Conservation (phyloP, 2,113 vertebrate species). For the Heterochromis multidens region DNA sequence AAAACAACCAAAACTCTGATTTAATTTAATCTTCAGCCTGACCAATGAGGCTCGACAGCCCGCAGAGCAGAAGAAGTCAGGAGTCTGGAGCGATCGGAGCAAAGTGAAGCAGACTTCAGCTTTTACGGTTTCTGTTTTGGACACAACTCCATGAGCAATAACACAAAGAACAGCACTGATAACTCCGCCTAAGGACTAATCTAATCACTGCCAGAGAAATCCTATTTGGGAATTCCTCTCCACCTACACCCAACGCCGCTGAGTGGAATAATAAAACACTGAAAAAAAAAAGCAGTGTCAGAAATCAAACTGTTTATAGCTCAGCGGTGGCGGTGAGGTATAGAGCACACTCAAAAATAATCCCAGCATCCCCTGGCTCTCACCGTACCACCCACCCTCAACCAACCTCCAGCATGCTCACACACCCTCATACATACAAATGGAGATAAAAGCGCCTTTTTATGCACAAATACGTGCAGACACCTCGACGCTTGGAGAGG, state of each 20-base stretch:
- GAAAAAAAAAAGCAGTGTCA: neutral
- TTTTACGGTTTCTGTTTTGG: neutral
- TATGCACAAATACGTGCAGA: neutral
- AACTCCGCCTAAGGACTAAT: neutral
- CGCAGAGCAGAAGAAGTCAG: neutral
- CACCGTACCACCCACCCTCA: neutral
- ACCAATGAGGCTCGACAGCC: neutral
- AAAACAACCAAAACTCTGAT: neutral
- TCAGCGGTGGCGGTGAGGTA: neutral
- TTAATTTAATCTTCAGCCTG: neutral
- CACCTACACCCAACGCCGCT: neutral
- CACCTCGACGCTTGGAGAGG: neutral
- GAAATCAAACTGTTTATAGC: neutral
- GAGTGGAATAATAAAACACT: neutral
- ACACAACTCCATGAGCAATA: neutral
- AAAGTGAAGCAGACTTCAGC: neutral
- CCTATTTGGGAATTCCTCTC: constrained; percentile 29
- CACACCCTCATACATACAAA: neutral
- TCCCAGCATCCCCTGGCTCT: neutral
- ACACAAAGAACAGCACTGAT: neutral
- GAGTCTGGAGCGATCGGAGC: neutral
- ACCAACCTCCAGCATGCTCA: neutral
- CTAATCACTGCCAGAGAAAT: constrained; percentile 18
- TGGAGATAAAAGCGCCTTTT: neutral
- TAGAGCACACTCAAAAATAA: neutral